Percentiles rank a stretch among this genome's conserved stretches.
Conservation (phyloP, 2,113 vertebrate genomes). For the Mesocricetus auratus region DNA sequence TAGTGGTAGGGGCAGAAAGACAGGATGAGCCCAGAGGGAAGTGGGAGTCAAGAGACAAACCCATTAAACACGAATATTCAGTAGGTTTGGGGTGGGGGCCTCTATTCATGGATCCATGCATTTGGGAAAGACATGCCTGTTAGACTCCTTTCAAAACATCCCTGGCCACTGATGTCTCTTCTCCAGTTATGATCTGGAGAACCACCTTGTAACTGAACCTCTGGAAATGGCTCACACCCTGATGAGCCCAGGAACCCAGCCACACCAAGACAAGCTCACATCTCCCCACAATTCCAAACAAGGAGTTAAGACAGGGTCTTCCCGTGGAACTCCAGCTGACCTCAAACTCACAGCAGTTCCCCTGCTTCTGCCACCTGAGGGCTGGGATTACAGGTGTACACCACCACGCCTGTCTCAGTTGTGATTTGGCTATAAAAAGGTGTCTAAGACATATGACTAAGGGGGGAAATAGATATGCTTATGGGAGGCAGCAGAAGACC, state of each 20-base stretch:
- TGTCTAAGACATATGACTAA: neutral
- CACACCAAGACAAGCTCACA: neutral
- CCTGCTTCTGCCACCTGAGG: neutral
- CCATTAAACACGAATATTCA: no score
- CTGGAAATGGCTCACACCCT: fast-evolving
- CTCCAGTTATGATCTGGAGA: neutral
- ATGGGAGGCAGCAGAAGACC: neutral
- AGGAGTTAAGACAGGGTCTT: neutral
- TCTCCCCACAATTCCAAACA: neutral
- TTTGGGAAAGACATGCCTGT: neutral
- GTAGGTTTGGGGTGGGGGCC: neutral
- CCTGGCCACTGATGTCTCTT: neutral
- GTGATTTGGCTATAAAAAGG: neutral
- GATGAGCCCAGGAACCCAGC: neutral
- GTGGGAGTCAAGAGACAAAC: neutral
- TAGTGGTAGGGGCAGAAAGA: neutral
- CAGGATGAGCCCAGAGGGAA: no score
- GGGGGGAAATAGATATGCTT: neutral
- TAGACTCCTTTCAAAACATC: neutral
- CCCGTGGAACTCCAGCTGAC: neutral
- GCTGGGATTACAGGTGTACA: neutral
- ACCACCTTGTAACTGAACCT: neutral
- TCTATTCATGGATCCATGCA: neutral
- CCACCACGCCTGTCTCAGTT: neutral
- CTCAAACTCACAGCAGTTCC: neutral